phyloP scores from a whole-genome alignment of 2,113 vertebrate species.

The Corythaixoides concolor region DNA sequence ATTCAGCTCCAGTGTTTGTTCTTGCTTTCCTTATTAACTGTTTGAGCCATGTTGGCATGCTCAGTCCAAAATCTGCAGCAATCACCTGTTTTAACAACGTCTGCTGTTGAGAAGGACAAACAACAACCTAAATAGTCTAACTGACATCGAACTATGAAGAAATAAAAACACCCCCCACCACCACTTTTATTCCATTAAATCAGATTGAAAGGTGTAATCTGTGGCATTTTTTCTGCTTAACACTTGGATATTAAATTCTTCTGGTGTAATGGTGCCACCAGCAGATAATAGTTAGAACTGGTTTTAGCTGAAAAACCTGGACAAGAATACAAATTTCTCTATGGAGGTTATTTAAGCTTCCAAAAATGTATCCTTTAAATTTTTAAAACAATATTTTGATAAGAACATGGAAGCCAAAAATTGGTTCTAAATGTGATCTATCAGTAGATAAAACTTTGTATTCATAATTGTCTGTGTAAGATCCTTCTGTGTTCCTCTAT shows the following conservation, averaged over 20 bases:
- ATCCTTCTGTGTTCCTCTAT: background rate
- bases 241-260: background rate
- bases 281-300: conserved; percentile 55
- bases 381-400: background rate
- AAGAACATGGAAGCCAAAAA: background rate
- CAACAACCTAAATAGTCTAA: background rate
- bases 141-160: background rate
- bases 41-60: background rate
- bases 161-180: background rate
- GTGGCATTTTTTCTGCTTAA: background rate
- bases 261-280: conserved; percentile 65
- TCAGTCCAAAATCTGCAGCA: background rate
- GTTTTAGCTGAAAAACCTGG: background rate
- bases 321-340: background rate
- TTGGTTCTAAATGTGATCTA: background rate
- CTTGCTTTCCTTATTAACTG: background rate
- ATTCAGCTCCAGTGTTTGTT: background rate
- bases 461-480: background rate
- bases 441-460: background rate
- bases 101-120: background rate
- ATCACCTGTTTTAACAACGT: background rate
- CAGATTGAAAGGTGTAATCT: background rate
- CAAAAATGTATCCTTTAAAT: background rate
- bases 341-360: background rate
- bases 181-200: too few relatives aligned